Conservation (phyloP, 2,113 vertebrate genomes). For the Rhynchopsitta pachyrhyncha region DNA sequence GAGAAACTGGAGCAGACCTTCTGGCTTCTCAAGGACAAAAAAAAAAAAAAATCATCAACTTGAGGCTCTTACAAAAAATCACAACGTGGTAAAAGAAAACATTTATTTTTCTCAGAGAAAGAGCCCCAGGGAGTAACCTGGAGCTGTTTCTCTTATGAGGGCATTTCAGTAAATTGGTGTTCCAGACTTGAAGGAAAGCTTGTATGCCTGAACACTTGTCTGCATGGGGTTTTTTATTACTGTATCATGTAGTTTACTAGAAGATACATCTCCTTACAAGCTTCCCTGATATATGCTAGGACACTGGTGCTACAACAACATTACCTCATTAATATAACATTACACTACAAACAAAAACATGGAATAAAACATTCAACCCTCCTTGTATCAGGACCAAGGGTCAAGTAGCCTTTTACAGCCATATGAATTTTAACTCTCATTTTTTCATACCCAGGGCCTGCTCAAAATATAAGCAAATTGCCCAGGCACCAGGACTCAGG, state of each 20-base stretch:
- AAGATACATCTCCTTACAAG: neutral
- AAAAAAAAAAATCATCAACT: neutral
- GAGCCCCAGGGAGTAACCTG: neutral
- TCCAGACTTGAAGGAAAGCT: neutral
- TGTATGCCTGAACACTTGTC: neutral
- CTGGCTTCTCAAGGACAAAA: neutral
- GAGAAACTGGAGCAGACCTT: neutral
- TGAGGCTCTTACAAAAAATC: neutral
- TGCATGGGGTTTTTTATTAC: neutral
- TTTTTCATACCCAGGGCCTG: neutral
- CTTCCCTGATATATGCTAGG: neutral
- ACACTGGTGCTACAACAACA: slow-evolving; percentile 32
- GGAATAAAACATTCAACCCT: neutral
- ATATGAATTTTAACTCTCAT: neutral
- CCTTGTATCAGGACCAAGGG: neutral
- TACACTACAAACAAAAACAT: neutral
- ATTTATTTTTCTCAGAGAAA: neutral
- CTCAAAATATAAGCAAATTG: neutral
- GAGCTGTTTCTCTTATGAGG: neutral
- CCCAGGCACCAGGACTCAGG: neutral
- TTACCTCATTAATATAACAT: slow-evolving; percentile 41
- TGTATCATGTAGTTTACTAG: neutral
- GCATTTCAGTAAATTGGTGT: neutral
- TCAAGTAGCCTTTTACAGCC: slow-evolving; percentile 7
- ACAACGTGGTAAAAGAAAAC: neutral